Evolutionary conservation across 2,797 vertebrate species (phyloP).

Genomic region (Notolabrus celidotus): DNA sequence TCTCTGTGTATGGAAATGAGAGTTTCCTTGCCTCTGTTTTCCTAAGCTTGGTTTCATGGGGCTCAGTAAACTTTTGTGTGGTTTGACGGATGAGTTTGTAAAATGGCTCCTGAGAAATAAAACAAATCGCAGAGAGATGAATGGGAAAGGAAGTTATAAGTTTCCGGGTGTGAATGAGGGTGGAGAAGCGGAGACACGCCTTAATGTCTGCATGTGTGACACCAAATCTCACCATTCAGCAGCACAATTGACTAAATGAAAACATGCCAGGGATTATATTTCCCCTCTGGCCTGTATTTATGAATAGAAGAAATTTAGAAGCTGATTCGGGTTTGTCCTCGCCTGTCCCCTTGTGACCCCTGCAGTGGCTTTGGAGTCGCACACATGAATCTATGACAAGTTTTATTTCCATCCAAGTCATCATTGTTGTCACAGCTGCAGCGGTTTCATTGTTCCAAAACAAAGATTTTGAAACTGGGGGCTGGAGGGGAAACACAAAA

Average conservation of each 20-base stretch:
- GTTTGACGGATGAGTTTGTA: constrained; percentile 76
- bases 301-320: constrained; percentile 62
- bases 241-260: constrained; percentile 76
- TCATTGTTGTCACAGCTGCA: constrained; percentile 67
- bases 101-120: constrained; percentile 78
- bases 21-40: constrained; percentile 61
- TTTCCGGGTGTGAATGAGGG: constrained; percentile 68
- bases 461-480: constrained; percentile 36
- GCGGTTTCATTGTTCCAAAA: constrained; percentile 46
- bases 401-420: constrained; percentile 50
- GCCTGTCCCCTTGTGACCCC: constrained; percentile 47
- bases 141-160: constrained; percentile 73
- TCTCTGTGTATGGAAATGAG: constrained; percentile 43
- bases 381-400: constrained; percentile 56
- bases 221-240: constrained; percentile 76
- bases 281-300: constrained; percentile 53
- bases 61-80: constrained; percentile 65
- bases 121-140: constrained; percentile 77
- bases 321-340: constrained; percentile 47
- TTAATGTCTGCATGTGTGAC: constrained; percentile 65
- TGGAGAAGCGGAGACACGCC: constrained; percentile 70
- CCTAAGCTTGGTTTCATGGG: constrained; percentile 59
- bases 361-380: constrained; percentile 40
- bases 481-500: constrained; percentile 23
- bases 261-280: constrained; percentile 68